These are phyloP conservation scores for Amphipyra tragopoginis DNA, from an alignment of 2,888 invertebrate genomes.

Conservation along the genomic window DNA sequence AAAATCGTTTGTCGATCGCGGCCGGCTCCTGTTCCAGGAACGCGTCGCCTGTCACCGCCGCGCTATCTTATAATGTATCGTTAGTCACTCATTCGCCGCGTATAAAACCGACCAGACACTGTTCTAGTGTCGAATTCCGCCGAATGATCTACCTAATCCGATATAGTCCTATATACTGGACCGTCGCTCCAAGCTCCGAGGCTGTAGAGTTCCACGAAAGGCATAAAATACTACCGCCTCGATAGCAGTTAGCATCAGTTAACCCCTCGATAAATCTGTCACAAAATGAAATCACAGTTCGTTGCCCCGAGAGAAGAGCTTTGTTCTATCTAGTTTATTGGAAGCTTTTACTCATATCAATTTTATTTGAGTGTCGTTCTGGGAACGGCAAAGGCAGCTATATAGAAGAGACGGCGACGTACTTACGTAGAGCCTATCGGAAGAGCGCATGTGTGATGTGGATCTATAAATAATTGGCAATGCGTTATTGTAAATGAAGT, in stretches of 20 bases:
- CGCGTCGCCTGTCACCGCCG: slow-evolving; percentile 16
- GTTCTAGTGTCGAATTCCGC: slow-evolving; percentile 53
- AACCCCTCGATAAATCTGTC: slow-evolving; percentile 78
- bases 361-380: slow-evolving; percentile 60
- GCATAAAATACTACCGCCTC: slow-evolving; percentile 57
- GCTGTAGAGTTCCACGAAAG: slow-evolving; percentile 67
- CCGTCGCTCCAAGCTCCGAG: slow-evolving; percentile 14
- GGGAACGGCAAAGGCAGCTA: slow-evolving; percentile 45
- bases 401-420: slow-evolving; percentile 10
- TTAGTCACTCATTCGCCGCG: slow-evolving; percentile 53
- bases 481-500: slow-evolving; percentile 69
- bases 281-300: slow-evolving; percentile 67
- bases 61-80: slow-evolving; percentile 42
- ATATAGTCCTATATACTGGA: slow-evolving; percentile 25
- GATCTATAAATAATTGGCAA: slow-evolving; percentile 69
- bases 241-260: slow-evolving; percentile 66
- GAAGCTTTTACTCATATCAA: slow-evolving; percentile 54
- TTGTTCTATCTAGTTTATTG: slow-evolving; percentile 63
- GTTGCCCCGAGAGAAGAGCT: slow-evolving; percentile 62
- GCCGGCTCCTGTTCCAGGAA: slow-evolving; percentile 40
- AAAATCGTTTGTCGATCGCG: slow-evolving; percentile 13
- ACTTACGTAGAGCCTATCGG: slow-evolving; percentile 27
- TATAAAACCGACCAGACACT: slow-evolving; percentile 46
- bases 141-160: slow-evolving; percentile 31
- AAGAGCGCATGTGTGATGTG: slow-evolving; percentile 27